Evolutionary conservation across 2,113 vertebrate genomes (phyloP).

Genomic region (Platichthys stellatus): DNA sequence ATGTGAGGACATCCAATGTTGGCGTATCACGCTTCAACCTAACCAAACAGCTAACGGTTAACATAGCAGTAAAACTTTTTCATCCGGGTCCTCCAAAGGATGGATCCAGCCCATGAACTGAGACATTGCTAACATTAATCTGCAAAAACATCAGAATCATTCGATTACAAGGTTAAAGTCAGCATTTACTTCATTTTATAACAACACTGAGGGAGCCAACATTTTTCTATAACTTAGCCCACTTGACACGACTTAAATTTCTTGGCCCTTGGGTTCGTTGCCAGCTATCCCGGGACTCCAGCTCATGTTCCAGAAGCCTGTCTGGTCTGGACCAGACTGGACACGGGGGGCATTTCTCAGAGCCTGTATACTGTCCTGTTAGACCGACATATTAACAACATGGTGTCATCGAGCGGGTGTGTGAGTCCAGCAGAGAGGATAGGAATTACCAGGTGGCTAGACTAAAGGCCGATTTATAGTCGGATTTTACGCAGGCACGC

Average conservation of each 20-base stretch:
- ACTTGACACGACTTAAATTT: conserved; percentile 27
- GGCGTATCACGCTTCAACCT: too few species aligned
- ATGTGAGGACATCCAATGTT: too few species aligned
- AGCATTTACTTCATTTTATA: too few species aligned
- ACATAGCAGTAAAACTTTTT: too few species aligned
- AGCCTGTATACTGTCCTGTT: conserved; percentile 25
- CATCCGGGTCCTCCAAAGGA: too few species aligned
- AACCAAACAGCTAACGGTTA: too few species aligned
- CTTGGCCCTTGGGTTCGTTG: conserved; percentile 21
- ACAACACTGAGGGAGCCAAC: conserved; percentile 5
- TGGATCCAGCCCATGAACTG: too few species aligned
- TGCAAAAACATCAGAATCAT: too few species aligned
- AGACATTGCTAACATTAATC: too few species aligned
- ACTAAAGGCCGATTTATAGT: not conserved
- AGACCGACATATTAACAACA: conserved; percentile 46
- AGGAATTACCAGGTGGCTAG: conserved; percentile 47
- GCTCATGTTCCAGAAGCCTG: conserved; percentile 60
- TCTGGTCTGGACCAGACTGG: conserved; percentile 32
- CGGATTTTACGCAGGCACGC: too few species aligned
- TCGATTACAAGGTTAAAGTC: too few species aligned
- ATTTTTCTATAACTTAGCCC: conserved; percentile 14
- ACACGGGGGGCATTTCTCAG: conserved; percentile 4
- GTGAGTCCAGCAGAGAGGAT: conserved; percentile 35
- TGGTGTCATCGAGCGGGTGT: conserved; percentile 34
- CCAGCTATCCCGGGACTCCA: conserved; percentile 37